These are phyloP conservation scores for Lophius americanus DNA, from an alignment of 2,797 vertebrate genomes.

Conservation along the genomic window DNA sequence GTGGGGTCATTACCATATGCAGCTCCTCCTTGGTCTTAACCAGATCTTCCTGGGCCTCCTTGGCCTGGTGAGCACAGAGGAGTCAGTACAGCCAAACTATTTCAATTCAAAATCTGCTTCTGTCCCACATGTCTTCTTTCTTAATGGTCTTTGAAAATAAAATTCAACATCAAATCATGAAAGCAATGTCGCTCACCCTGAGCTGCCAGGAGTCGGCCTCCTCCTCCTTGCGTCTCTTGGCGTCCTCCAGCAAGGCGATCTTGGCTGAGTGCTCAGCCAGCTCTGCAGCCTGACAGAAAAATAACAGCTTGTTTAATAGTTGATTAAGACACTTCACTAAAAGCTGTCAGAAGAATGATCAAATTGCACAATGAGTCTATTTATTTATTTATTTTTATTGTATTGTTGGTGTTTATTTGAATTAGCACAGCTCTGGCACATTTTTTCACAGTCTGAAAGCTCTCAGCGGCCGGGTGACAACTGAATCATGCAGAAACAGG, in stretches of 20 bases:
- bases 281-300: constrained; percentile 84
- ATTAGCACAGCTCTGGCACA: background rate
- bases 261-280: constrained; percentile 89
- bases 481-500: background rate
- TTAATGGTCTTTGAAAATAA: no score
- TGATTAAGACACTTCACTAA: no score
- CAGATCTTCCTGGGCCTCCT: constrained; percentile 89
- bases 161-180: no score
- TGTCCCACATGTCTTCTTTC: no score
- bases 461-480: background rate
- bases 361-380: background rate
- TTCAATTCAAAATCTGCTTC: background rate
- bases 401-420: background rate
- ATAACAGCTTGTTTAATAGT: background rate
- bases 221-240: constrained; percentile 87
- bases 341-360: no score
- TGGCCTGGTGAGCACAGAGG: constrained; percentile 76
- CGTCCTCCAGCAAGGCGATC: constrained; percentile 90
- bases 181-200: constrained; percentile 79
- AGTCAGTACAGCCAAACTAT: background rate
- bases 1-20: constrained; percentile 86
- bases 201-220: constrained; percentile 91
- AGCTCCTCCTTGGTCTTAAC: constrained; percentile 92
- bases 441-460: background rate
- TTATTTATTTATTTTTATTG: background rate